Percentiles rank a stretch among this genome's conserved stretches.
Conservation (phyloP, 2,113 vertebrate genomes). For the Coregonus clupeaformis region DNA sequence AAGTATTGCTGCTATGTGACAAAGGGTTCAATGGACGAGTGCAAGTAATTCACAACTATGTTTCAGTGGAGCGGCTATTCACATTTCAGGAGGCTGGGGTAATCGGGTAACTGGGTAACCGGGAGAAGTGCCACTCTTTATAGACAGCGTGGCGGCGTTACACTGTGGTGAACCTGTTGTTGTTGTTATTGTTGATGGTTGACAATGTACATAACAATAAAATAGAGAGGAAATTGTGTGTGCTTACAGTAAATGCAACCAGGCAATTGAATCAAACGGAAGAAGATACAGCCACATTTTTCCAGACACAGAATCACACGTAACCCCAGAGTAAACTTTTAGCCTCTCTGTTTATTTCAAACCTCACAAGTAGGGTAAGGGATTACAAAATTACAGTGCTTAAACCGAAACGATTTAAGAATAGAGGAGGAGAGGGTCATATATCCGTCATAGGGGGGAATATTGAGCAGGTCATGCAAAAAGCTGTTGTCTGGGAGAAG, state of each 20-base stretch:
- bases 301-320: slow-evolving; percentile 32
- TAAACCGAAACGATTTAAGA: slow-evolving; percentile 64
- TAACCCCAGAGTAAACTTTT: slow-evolving; percentile 54
- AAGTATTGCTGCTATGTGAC: slow-evolving; percentile 57
- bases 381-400: slow-evolving; percentile 79
- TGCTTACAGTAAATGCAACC: background rate
- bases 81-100: slow-evolving; percentile 46
- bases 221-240: background rate
- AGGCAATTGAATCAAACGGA: no score
- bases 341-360: slow-evolving; percentile 77
- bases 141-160: background rate
- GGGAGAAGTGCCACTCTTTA: background rate
- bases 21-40: slow-evolving; percentile 59
- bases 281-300: background rate
- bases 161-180: background rate
- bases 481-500: slow-evolving; percentile 79
- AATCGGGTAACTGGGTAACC: background rate
- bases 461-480: slow-evolving; percentile 82
- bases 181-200: slow-evolving; percentile 10
- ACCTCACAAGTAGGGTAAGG: slow-evolving; percentile 64
- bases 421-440: slow-evolving; percentile 63
- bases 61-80: slow-evolving; percentile 30
- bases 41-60: slow-evolving; percentile 60
- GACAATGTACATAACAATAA: slow-evolving; percentile 32
- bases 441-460: slow-evolving; percentile 72